Evolutionary conservation across 1,140 invertebrate genomes (phyloP).

Genomic region (Mycetomoellerius zeteki): DNA sequence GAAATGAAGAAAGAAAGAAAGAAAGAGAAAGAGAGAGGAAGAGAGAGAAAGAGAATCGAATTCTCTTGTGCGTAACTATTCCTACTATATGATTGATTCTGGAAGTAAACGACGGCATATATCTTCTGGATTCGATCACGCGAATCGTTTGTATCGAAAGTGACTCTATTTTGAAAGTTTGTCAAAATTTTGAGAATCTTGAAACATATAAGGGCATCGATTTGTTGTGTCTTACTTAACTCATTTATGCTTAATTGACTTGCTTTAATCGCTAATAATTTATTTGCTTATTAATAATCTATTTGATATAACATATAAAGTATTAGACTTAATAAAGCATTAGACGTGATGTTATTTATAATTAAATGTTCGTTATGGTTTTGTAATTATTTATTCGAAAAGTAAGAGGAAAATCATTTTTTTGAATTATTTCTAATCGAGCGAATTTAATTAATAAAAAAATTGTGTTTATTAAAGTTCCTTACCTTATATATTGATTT

Average conservation of each 20-base stretch:
- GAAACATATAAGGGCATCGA: neutral
- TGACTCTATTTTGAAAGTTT: neutral
- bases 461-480: neutral
- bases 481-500: neutral
- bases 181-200: neutral
- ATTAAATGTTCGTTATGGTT: constrained; percentile 17
- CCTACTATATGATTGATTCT: constrained; percentile 53
- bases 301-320: neutral
- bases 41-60: constrained; percentile 21
- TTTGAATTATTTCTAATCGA: neutral
- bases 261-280: neutral
- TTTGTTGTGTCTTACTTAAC: neutral
- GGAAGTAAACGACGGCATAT: constrained; percentile 36
- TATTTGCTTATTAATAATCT: neutral
- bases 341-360: neutral
- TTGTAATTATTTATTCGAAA: constrained; percentile 13
- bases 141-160: constrained; percentile 36
- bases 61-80: constrained; percentile 66
- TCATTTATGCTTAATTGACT: constrained; percentile 2
- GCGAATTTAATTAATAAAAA: neutral
- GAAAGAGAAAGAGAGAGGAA: neutral
- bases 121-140: constrained; percentile 34
- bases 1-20: neutral
- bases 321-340: too few species aligned
- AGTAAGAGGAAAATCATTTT: neutral